Conservation (phyloP, 2,113 vertebrate species). For the Garra rufa region DNA sequence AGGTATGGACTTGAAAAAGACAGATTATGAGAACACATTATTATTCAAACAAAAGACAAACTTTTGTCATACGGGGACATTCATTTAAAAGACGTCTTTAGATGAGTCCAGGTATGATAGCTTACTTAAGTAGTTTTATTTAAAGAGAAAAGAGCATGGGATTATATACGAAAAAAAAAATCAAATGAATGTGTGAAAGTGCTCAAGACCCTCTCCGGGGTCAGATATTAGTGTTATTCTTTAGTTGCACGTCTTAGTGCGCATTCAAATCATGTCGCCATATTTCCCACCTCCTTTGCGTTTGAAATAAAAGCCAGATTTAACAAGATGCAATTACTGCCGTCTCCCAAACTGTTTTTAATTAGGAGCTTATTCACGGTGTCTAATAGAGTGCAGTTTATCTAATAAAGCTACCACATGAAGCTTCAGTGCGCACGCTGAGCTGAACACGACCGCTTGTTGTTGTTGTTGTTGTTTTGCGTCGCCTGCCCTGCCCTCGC, state of each 20-base stretch:
- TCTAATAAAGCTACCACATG: slow-evolving; percentile 42
- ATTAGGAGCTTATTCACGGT: slow-evolving; percentile 47
- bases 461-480: slow-evolving; percentile 58
- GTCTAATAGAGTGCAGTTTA: slow-evolving; percentile 48
- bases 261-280: slow-evolving; percentile 14
- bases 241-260: not conserved
- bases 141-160: not conserved
- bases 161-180: not conserved
- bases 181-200: not conserved
- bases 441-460: slow-evolving; percentile 28
- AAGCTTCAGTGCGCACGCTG: slow-evolving; percentile 16
- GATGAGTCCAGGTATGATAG: slow-evolving; percentile 5
- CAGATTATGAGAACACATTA: slow-evolving; percentile 39
- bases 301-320: slow-evolving; percentile 45
- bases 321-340: slow-evolving; percentile 52
- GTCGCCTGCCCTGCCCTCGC: slow-evolving; percentile 53
- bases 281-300: slow-evolving; percentile 38
- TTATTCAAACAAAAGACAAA: slow-evolving; percentile 26
- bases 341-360: slow-evolving; percentile 47
- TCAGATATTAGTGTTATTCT: slow-evolving; percentile 21
- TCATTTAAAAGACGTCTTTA: slow-evolving; percentile 10
- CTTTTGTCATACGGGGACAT: slow-evolving; percentile 15
- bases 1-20: slow-evolving; percentile 37
- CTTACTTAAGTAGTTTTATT: slow-evolving; percentile 26
- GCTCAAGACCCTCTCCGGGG: not conserved